Base-by-base conservation (phyloP, 2,797 vertebrate species). In the Denticeps clupeoides region DNA sequence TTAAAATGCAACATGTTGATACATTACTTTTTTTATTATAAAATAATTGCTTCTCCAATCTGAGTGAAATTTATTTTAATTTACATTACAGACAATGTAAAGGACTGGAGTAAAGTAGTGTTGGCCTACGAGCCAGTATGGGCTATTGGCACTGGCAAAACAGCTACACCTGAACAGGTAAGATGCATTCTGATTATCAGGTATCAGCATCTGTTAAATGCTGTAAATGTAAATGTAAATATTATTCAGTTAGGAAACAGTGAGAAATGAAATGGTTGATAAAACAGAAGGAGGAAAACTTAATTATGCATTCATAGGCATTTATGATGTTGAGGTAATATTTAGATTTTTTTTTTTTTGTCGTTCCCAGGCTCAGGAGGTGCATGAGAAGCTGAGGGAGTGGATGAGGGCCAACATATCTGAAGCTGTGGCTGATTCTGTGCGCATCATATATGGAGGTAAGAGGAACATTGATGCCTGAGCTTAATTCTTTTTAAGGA, bases 401-500 rank as follows among this genome's bases (percentile, higher is more conserved):
- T 94, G 91, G 91, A 69, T 94, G 42, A 82, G 85, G 67, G 74
- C 64, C 41, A 82, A 91, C 0, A 68, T 94, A 41, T 91, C 88
- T 0, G 87, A 91, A 3, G 74, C 78, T 0, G 84, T 92, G 43
- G 84, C 89, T 24, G 82, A 88, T 37, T 80, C 84, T 1, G 72
- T 87, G 50, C 79, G 87, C 48, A 89, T 95, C 62, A 90, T 95
- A 71, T 95, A 95, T 19, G 90, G 91, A 83, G 91, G 91, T 90
- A 51, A 79, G 31, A 3, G 12, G 6, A 33, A 15, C 12, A 3
- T 1, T 32, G 35, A 13, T 35, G 7, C 3, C 15, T 9, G 32
- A 9, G 35, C 15, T 15, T 5, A 32, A 4, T 28, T 27, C 9
- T 27, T 8, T 27, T 26, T 27, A 7, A 10, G 27, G 5, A 5